A percentile compares a stretch with the other conserved stretches of the same genome.
Evolutionary conservation across 2,797 vertebrate species (phyloP).

Genomic region (Epinephelus malabaricus): DNA sequence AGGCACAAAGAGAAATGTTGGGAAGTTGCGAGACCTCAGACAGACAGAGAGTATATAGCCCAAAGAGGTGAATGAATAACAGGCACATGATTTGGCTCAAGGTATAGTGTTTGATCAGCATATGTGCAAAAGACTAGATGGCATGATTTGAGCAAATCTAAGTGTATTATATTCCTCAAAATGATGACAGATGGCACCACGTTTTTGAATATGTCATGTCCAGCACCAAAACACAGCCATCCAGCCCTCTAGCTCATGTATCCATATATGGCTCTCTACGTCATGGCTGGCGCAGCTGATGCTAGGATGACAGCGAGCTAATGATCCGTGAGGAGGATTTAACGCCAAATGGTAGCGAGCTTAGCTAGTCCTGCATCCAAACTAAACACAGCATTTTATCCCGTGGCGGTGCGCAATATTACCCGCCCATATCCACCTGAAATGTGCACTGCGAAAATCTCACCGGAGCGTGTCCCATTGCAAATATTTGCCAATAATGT

Average conservation of each 20-base stretch:
- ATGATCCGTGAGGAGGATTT: conserved; percentile 79
- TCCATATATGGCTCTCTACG: conserved; percentile 83
- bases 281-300: conserved; percentile 84
- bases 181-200: background rate
- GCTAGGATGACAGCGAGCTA: conserved; percentile 78
- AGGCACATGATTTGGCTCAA: background rate
- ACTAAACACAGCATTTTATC: conserved; percentile 1
- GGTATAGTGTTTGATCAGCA: conserved; percentile 3
- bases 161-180: no score
- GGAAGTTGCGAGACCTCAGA: conserved; percentile 38
- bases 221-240: conserved; percentile 23
- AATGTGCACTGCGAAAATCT: conserved; percentile 4
- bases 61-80: conserved; percentile 21
- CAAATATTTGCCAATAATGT: conserved; percentile 38
- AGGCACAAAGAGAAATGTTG: conserved; percentile 40
- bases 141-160: no score
- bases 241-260: conserved; percentile 59
- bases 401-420: conserved; percentile 7
- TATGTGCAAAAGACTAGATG: background rate
- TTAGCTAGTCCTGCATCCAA: conserved; percentile 49
- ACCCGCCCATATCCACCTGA: background rate
- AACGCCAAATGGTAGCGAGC: conserved; percentile 80
- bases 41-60: conserved; percentile 26
- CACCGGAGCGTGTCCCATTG: background rate
- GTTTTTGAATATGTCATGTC: conserved; percentile 10